Base-by-base conservation (phyloP, 2,888 invertebrate species). In the Electrophaes corylata region DNA sequence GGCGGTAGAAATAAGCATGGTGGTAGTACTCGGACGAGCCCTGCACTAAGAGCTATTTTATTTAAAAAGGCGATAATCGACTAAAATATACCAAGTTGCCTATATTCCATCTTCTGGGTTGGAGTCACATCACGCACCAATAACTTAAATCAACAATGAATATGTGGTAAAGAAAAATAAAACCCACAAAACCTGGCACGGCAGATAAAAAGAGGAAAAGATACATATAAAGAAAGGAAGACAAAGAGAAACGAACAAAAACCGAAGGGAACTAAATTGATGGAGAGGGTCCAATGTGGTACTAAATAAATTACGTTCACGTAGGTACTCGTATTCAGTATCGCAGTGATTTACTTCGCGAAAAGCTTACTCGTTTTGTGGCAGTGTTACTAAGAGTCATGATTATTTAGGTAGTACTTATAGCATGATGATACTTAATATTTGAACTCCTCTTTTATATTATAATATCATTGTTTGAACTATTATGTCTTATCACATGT, bases 261-360 rank as follows among this genome's bases (percentile, higher is more conserved):
- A 56, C 11, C 31, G 11, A 18, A 41, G 37, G 35, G 35, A 26
- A 29, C 35, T 47, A n/a, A 49, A 52, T 58, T 53, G 39, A 49
- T 57, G 56, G 39, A 43, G 48, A 60, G 50, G 53, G 61, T 62
- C 49, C 48, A 55, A 60, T 46, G 51, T 51, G 39, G 55, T 54
- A 48, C 47, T 59, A 65, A 60, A 66, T 61, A 65, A 61, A 65
- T 62, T 60, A 63, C 53, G 43, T 50, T 50, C 33, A 56, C 48
- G n/a, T 35, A 48, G 40, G 35, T 31, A 31, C 39, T 18, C 18
- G 16, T 41, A 31, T 14, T 29, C 23, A 31, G 58, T 41, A 35
- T 45, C 52, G 33, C 56, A 29, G 43, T 64, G 58, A 59, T 61
- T 58, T 47, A 64, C 31, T 26, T 50, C 12, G 31, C 39, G 39